Evolutionary conservation across 2,888 invertebrate species (phyloP), one percentile per base, ranked within the genome.

Genomic region (Sinelater perroti): DNA sequence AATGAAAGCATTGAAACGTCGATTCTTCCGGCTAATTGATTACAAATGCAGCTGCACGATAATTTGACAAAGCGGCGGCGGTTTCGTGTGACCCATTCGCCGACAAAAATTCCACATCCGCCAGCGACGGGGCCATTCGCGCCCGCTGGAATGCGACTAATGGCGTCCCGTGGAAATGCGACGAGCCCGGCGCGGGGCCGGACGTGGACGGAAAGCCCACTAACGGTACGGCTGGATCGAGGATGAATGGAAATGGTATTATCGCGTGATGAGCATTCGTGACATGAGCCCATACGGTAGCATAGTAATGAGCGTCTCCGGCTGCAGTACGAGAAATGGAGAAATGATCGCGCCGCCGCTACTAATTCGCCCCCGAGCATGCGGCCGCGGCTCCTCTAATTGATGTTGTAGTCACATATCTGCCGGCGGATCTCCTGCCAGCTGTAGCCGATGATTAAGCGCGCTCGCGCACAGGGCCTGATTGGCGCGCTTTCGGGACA

Each of bases 351-450:
- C 45, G 64, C 62, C 38, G 52, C 61, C 46, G 61, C 62, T 56
- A 61, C 67, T 68, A 68, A 69, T 69, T 69, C 66, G 64, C 63
- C 61, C 62, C 52, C 67, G 64, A 61, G 66, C 64, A 62, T 61
- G 62, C 64, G 65, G 67, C 63, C 66, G 68, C 66, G 69, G 64
- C 62, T 66, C 62, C 59, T 62, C 71, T 72, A 72, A 72, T 72
- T 72, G 71, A 72, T 68, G 70, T 68, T 67, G 70, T 72, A 71
- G 70, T 72, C 71, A 69, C 69, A 69, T 70, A 72, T 72, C 67
- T 64, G 63, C 58, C 64, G 63, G 63, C 64, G 60, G 62, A 62
- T 62, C 64, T 57, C 33, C 38, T 54, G 61, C 47, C 42, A 47
- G 56, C 42, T 56, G 49, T 50, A 53, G 33, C 36, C 28, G 44